Evolutionary conservation across 2,113 vertebrate genomes (phyloP).

Genomic region (Paramormyrops kingsleyae): DNA sequence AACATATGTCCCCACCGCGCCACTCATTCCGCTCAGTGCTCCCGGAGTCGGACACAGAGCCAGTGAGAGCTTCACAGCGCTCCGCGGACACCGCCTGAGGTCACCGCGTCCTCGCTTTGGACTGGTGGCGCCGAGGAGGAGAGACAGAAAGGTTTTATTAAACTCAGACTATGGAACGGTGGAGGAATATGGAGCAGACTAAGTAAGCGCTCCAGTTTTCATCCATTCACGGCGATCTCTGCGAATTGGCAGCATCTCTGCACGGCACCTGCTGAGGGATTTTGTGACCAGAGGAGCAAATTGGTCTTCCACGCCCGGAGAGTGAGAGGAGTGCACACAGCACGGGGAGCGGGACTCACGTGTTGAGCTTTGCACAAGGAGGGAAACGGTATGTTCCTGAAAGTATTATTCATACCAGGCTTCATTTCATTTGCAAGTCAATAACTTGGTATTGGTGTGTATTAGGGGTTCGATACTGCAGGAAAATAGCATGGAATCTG

Average conservation of each 20-base stretch:
- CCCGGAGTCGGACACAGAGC: not conserved
- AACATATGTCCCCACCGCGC: constrained; percentile 56
- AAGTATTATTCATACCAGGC: not conserved
- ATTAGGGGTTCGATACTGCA: not conserved
- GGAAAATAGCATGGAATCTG: not conserved
- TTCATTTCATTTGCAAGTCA: not conserved
- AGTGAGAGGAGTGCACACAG: not conserved
- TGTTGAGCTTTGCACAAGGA: not conserved
- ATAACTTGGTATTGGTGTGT: not conserved
- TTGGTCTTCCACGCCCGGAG: not conserved
- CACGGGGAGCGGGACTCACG: not conserved
- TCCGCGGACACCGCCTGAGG: not conserved
- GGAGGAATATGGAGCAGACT: not conserved
- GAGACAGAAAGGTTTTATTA: not conserved
- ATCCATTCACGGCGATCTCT: not conserved
- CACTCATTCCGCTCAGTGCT: constrained; percentile 30
- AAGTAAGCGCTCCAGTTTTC: constrained; percentile 1
- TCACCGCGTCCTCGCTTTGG: not conserved
- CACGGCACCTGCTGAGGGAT: not conserved
- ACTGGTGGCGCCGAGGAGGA: not conserved
- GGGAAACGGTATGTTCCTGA: not conserved
- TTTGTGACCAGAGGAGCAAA: not conserved
- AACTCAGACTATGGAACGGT: not conserved
- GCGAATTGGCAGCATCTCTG: not conserved
- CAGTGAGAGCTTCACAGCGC: not conserved